phyloP scores from a whole-genome alignment of 2,113 vertebrate species.

The Indicator indicator region DNA sequence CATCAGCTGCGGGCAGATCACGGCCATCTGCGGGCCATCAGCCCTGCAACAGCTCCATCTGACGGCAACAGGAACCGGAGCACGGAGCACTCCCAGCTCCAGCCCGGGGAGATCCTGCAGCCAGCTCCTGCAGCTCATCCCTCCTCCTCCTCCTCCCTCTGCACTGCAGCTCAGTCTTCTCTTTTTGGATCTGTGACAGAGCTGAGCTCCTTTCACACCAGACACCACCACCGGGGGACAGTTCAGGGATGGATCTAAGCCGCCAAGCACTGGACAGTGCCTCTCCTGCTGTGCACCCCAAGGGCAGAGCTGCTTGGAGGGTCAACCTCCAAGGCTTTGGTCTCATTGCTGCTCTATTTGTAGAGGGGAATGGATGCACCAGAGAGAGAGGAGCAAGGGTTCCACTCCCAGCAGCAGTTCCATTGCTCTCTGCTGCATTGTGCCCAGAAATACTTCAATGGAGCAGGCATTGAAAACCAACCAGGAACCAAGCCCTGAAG shows the following conservation, averaged over 20 bases:
- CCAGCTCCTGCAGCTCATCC: background rate
- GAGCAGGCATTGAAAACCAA: background rate
- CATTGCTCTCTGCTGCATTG: background rate
- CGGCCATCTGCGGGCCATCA: background rate
- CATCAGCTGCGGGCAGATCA: background rate
- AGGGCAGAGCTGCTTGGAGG: background rate
- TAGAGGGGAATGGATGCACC: background rate
- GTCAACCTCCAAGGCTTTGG: background rate
- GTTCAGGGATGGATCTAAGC: background rate
- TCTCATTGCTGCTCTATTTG: background rate
- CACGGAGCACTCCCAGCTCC: background rate
- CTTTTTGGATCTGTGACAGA: background rate
- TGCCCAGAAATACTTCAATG: background rate
- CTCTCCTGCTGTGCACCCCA: background rate
- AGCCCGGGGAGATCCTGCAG: background rate
- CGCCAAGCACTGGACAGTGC: background rate
- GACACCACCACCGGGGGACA: background rate
- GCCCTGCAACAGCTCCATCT: conserved; percentile 56
- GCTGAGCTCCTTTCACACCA: background rate
- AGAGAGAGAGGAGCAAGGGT: background rate
- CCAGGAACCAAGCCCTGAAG: background rate
- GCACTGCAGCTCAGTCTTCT: background rate
- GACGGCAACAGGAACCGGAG: background rate
- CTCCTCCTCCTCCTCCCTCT: background rate
- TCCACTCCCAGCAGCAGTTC: background rate